These are phyloP conservation scores for Leucosticte australis DNA, from an alignment of 2,113 vertebrate species.

Conservation along the genomic window DNA sequence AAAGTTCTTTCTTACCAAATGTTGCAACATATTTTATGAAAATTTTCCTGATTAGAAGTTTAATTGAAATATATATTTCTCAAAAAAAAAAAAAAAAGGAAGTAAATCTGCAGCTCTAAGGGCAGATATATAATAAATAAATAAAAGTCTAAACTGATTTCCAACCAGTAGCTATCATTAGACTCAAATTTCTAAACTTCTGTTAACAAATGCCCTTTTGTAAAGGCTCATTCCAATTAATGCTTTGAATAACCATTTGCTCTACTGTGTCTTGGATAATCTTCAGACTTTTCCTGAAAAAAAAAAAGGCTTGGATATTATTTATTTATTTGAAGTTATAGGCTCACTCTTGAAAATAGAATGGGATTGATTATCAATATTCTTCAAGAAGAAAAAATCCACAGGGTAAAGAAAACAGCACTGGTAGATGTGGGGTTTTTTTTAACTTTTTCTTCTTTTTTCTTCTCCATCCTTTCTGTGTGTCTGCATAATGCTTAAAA, in stretches of 20 bases:
- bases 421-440: accelerated
- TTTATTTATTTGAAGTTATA: neutral
- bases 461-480: neutral
- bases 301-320: neutral
- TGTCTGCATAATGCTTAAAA: neutral
- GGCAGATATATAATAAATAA: neutral
- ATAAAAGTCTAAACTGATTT: neutral
- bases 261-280: neutral
- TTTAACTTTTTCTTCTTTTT: neutral
- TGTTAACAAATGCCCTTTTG: neutral
- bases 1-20: neutral
- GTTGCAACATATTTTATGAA: accelerated
- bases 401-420: neutral
- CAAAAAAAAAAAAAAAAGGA: neutral
- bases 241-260: neutral
- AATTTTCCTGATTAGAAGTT: neutral
- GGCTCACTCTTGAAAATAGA: neutral
- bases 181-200: neutral
- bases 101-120: neutral
- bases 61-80: neutral
- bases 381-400: neutral
- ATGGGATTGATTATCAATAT: neutral
- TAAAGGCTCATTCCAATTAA: neutral
- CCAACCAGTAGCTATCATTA: neutral
- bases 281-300: neutral